These are phyloP conservation scores for Canis aureus DNA, from an alignment of 2,113 vertebrate genomes.

Conservation along the genomic window DNA sequence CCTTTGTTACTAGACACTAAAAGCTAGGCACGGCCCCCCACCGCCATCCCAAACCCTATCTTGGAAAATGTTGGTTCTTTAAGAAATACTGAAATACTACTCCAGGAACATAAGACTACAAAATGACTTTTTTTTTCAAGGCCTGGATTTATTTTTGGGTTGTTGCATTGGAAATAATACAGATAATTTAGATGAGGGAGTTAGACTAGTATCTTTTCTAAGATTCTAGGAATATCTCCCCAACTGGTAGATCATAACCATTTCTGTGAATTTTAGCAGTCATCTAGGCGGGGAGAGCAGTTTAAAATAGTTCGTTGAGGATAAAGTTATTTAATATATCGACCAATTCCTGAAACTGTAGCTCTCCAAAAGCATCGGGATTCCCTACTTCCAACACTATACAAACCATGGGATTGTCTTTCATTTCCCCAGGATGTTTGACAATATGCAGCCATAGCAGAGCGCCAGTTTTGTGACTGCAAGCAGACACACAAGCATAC, in stretches of 20 bases:
- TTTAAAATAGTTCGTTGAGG: slow-evolving; percentile 36
- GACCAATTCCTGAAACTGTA: neutral
- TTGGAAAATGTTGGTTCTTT: slow-evolving; percentile 42
- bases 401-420: slow-evolving; percentile 19
- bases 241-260: neutral
- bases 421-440: neutral
- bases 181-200: slow-evolving; percentile 41
- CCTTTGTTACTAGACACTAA: slow-evolving; percentile 9
- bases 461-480: neutral
- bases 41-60: neutral
- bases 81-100: slow-evolving; percentile 60
- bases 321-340: neutral
- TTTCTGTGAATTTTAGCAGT: slow-evolving; percentile 33
- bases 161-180: slow-evolving; percentile 26
- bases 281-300: neutral
- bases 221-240: slow-evolving; percentile 43
- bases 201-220: slow-evolving; percentile 41
- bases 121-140: slow-evolving; percentile 24
- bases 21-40: neutral
- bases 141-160: neutral
- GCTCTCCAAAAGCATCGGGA: neutral
- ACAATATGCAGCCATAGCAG: neutral
- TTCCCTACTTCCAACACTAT: neutral
- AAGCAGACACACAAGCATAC: neutral
- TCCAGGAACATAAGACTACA: neutral